Base-by-base conservation (phyloP, 30 jellyfish, hydroid and myxozoan species). In the Cassiopea andromeda region DNA sequence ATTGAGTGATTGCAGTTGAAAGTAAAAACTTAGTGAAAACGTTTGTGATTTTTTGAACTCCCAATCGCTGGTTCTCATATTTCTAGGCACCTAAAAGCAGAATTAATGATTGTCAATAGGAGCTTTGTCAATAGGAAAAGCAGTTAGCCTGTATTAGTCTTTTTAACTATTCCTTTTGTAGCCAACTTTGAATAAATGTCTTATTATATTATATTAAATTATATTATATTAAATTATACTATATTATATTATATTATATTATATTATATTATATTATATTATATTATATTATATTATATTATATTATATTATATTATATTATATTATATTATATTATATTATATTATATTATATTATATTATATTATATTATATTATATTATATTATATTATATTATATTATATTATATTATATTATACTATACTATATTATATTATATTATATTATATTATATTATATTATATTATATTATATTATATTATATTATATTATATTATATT, bases 401-500 rank as follows among this genome's bases (percentile, higher is more conserved):
- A 74, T 16, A 74, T 74, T 74, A 74, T 16, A 16, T 74, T 74
- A 74, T 16, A 74, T 74, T 74, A 74, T 16, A 74, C 1, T n/a
- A 74, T 16, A 58, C 0, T 58, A 14, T 58, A 58, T 58, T 58
- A 14, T 58, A 58, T 58, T 58, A 14, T 58, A 58, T 58, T 58
- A 14, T 58, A 58, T 58, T 67, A 67, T 18, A 67, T 67, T 10
- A 67, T 7, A 67, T 18, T 67, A 67, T 18, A 67, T 0, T 10
- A 67, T 18, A 10, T 67, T 67, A 67, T 8, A 7, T 67, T 67
- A 16, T 18, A 74, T 74, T 74, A 74, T 4, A 74, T 74, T 74
- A 74, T 16, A 48, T 74, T 74, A 74, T 6, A 74, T 74, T 14
- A 46, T 16, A 74, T 74, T 74, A 74, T 16, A 74, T 74, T 74